Evolutionary conservation across 2,888 invertebrate genomes (phyloP).

Genomic region (Suillia variegata): DNA sequence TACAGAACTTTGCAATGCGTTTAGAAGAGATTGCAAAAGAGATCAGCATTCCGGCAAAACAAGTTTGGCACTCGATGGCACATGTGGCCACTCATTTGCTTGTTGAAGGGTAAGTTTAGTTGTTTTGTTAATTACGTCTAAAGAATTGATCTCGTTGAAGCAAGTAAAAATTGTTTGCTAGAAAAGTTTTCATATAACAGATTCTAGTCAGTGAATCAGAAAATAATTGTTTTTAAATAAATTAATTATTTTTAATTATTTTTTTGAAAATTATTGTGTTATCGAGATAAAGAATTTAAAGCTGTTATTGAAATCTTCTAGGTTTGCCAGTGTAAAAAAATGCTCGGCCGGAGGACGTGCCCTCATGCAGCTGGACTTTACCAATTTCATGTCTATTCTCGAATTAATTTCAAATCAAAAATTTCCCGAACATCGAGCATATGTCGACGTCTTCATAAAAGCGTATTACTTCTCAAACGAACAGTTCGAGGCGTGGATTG

Average conservation of each 20-base stretch:
- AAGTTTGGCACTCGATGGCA: slow-evolving; percentile 87
- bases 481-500: slow-evolving; percentile 87
- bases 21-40: slow-evolving; percentile 74
- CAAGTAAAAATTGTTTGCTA: too few species aligned
- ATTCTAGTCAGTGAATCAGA: too few species aligned
- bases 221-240: background rate
- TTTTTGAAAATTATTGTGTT: too few species aligned
- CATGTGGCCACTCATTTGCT: slow-evolving; percentile 84
- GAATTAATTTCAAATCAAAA: slow-evolving; percentile 84
- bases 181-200: too few species aligned
- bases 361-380: slow-evolving; percentile 96
- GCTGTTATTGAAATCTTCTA: slow-evolving; percentile 55
- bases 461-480: slow-evolving; percentile 92
- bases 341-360: slow-evolving; percentile 96
- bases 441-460: slow-evolving; percentile 94
- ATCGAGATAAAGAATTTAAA: too few species aligned
- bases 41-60: slow-evolving; percentile 72
- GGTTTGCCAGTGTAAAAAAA: slow-evolving; percentile 85
- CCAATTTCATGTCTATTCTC: slow-evolving; percentile 88
- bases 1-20: slow-evolving; percentile 77
- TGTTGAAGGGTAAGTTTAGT: slow-evolving; percentile 78
- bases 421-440: slow-evolving; percentile 85
- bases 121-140: too few species aligned
- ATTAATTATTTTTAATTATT: background rate
- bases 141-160: too few species aligned